These are phyloP conservation scores for Pseudonaja textilis DNA, from an alignment of 2,113 vertebrate species.

Conservation along the genomic window DNA sequence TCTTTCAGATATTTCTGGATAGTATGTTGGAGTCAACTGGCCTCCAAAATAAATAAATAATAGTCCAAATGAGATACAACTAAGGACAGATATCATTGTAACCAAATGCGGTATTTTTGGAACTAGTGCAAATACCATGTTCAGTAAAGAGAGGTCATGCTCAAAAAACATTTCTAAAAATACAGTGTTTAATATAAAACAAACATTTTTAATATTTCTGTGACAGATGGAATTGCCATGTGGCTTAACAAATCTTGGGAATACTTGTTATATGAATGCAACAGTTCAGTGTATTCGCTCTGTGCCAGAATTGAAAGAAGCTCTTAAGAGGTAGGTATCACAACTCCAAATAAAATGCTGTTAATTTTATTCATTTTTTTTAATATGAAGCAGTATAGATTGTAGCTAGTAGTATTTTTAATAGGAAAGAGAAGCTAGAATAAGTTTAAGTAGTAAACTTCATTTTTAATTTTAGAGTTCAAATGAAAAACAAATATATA, in stretches of 20 bases:
- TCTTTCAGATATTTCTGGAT: not conserved
- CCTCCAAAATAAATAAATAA: not conserved
- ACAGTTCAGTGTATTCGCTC: conserved; percentile 98
- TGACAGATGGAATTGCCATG: conserved; percentile 95
- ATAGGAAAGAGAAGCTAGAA: not conserved
- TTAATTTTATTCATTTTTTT: not conserved
- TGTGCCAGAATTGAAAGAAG: conserved; percentile 93
- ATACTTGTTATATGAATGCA: conserved; percentile 99
- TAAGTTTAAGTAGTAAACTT: not conserved
- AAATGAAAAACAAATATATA: not conserved
- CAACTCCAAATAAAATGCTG: not conserved
- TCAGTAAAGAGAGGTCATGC: not conserved
- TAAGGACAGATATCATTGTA: not conserved
- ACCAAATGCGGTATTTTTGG: not conserved
- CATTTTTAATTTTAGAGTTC: not conserved
- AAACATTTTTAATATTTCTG: conserved; percentile 28
- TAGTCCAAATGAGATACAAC: not conserved
- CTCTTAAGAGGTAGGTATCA: conserved; percentile 84
- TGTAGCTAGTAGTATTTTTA: not conserved
- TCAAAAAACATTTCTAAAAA: not conserved
- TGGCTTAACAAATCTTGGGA: conserved; percentile 95
- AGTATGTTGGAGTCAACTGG: not conserved
- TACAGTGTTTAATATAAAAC: not conserved
- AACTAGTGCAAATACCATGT: not conserved
- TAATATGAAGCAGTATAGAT: not conserved